These are phyloP conservation scores for Myotis planiceps DNA, from an alignment of 2,797 vertebrate species.

Conservation along the genomic window DNA sequence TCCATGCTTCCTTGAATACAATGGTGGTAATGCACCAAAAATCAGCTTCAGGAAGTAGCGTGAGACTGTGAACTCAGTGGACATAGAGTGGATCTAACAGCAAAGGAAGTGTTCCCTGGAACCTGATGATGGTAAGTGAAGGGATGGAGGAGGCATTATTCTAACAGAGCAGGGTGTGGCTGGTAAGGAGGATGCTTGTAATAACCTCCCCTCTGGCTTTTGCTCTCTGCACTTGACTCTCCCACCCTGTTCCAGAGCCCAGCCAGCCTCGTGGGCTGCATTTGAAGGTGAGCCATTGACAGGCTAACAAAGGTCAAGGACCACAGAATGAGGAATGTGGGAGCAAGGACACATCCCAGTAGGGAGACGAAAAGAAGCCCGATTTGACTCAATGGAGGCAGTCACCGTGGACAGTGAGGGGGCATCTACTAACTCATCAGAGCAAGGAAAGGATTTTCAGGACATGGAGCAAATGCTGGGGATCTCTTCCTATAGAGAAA, in stretches of 20 bases:
- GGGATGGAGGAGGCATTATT: neutral
- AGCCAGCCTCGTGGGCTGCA: neutral
- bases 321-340: accelerated
- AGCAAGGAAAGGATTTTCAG: neutral
- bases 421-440: neutral
- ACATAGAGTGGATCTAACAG: neutral
- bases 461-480: neutral
- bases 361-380: neutral
- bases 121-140: neutral
- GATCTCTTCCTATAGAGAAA: neutral
- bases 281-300: neutral
- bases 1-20: neutral
- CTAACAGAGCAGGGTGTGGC: neutral
- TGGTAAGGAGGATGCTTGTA: neutral
- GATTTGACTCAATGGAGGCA: neutral
- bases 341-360: too few species aligned
- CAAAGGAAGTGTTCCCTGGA: neutral
- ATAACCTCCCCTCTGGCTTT: neutral
- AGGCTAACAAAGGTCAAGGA: neutral
- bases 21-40: neutral
- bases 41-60: neutral
- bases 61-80: neutral
- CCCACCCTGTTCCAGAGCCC: neutral
- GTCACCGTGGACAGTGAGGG: neutral
- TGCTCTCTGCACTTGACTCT: neutral